A percentile compares a stretch with the other conserved stretches of the same genome.
phyloP scores from a whole-genome alignment of 2,888 invertebrate species.

The Danaus chrysippus region DNA sequence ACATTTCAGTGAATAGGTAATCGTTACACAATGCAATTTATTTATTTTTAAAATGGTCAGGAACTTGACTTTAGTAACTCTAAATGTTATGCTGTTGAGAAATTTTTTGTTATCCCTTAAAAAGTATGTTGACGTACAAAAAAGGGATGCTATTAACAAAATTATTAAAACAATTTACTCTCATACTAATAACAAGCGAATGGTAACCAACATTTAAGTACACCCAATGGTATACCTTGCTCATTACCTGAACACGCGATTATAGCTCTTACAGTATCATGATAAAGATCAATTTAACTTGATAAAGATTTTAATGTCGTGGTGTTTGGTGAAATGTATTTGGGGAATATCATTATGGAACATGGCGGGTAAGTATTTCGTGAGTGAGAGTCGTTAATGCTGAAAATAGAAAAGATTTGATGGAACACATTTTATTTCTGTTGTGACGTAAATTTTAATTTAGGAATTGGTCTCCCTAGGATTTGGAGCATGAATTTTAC shows the following conservation, averaged over 20 bases:
- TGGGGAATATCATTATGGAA: slow-evolving; percentile 34
- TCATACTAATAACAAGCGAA: slow-evolving; percentile 23
- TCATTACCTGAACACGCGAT: slow-evolving; percentile 11
- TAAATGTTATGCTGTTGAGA: background rate
- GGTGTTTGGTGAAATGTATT: slow-evolving; percentile 25
- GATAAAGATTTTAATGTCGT: slow-evolving; percentile 11
- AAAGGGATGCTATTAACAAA: slow-evolving; percentile 23
- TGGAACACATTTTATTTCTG: slow-evolving; percentile 1
- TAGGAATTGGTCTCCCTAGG: background rate
- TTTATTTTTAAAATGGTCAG: too few species aligned
- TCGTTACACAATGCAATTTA: too few species aligned
- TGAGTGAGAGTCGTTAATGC: slow-evolving; percentile 27
- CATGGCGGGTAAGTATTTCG: slow-evolving; percentile 33
- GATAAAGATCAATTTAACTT: slow-evolving; percentile 21
- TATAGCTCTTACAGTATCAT: slow-evolving; percentile 9
- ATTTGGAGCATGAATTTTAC: background rate
- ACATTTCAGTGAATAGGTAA: too few species aligned
- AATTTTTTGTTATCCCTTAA: background rate
- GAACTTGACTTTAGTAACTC: too few species aligned
- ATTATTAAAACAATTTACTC: slow-evolving; percentile 25
- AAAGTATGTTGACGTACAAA: slow-evolving; percentile 8
- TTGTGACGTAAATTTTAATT: slow-evolving; percentile 2
- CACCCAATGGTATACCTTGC: background rate
- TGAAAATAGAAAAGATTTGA: slow-evolving; percentile 18
- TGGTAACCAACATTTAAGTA: slow-evolving; percentile 17